phyloP scores from a whole-genome alignment of 2,113 vertebrate genomes.

The Zingel zingel region DNA sequence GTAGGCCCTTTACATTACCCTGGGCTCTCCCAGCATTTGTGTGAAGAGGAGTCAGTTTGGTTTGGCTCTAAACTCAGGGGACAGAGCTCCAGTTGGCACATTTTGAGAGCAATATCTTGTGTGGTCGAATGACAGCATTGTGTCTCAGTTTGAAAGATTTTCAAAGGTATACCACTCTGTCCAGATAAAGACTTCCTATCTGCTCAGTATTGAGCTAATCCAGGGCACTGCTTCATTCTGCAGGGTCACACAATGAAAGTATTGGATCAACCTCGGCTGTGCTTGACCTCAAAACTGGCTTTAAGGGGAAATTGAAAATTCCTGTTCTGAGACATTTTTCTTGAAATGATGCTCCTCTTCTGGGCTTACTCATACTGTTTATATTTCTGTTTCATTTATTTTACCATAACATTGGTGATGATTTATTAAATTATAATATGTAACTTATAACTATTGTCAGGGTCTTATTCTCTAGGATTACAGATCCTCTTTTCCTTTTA shows the following conservation, averaged over 20 bases:
- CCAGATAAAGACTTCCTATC: conserved; percentile 45
- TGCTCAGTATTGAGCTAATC: not conserved
- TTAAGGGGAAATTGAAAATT: not conserved
- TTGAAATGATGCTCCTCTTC: not conserved
- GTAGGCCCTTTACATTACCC: conserved; percentile 47
- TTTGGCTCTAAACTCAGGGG: conserved; percentile 54
- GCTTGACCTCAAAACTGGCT: conserved; percentile 5
- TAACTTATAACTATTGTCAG: not conserved
- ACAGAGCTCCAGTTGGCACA: conserved; percentile 47
- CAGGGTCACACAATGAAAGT: conserved; percentile 25
- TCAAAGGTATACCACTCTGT: conserved; percentile 31
- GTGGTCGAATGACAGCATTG: conserved; percentile 37
- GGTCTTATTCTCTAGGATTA: conserved; percentile 6
- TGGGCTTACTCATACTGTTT: not conserved
- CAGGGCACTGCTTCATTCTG: conserved; percentile 24
- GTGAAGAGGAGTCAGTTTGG: conserved; percentile 47
- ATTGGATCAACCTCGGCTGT: conserved; percentile 18
- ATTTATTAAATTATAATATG: conserved; percentile 21
- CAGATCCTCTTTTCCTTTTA: conserved; percentile 9
- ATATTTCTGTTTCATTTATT: not conserved
- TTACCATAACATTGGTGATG: not conserved
- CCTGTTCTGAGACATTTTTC: not conserved
- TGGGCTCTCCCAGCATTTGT: conserved; percentile 46
- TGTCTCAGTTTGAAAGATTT: conserved; percentile 40
- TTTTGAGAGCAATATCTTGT: conserved; percentile 49